phyloP scores from a whole-genome alignment of 2,113 vertebrate genomes.

The Dipodomys spectabilis region DNA sequence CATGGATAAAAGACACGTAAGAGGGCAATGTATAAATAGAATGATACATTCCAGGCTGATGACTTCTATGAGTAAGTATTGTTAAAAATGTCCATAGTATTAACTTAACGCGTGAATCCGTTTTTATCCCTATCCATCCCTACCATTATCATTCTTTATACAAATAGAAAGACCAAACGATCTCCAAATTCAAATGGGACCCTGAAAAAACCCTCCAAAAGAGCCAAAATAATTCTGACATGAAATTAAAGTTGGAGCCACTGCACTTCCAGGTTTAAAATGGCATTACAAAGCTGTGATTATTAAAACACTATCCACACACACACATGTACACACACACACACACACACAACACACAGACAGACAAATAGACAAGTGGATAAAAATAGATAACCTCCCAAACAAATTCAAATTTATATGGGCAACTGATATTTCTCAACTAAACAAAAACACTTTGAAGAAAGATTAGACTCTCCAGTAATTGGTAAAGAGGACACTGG shows the following conservation, averaged over 20 bases:
- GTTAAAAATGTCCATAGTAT: background rate
- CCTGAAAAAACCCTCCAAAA: background rate
- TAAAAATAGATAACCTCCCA: background rate
- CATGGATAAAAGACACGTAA: background rate
- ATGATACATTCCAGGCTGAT: background rate
- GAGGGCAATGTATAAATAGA: background rate
- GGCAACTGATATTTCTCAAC: background rate
- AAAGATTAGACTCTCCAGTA: background rate
- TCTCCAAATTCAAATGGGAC: background rate
- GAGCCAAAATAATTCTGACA: background rate
- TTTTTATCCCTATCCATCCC: background rate
- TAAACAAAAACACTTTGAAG: too few species aligned
- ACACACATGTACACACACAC: background rate
- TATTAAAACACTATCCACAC: background rate
- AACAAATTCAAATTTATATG: background rate
- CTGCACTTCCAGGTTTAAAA: background rate
- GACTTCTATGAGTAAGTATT: background rate
- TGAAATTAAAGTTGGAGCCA: background rate
- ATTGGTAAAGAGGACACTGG: background rate
- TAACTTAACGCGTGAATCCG: background rate
- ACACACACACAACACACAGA: background rate
- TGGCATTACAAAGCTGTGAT: background rate
- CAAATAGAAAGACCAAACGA: background rate
- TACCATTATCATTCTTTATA: background rate
- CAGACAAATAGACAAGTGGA: background rate